Evolutionary conservation across 2,888 invertebrate genomes (phyloP), one percentile per base, ranked within the genome.

Genomic region (Piscicola geometra): DNA sequence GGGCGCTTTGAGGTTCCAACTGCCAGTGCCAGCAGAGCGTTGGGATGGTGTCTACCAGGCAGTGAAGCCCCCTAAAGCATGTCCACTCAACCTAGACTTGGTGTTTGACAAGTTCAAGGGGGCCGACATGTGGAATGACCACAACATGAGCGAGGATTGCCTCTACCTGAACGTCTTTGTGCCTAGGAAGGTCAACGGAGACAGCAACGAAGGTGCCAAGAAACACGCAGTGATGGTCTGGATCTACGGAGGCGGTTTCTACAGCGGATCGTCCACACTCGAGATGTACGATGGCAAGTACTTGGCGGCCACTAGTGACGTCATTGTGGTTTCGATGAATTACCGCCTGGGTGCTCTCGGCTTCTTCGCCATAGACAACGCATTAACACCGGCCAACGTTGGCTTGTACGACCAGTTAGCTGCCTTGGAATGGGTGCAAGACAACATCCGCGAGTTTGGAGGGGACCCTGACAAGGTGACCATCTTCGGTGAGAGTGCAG

Each of bases 351-450:
- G 94, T 15, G 92, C 93, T 2, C 88, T 97, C 75, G 96, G 96
- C 35, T 85, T 83, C 79, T 78, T 85, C n/a, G 83, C 84, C 71
- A 78, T 87, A 76, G 84, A 82, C 64, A 81, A 82, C 67, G 79
- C 80, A 0, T 93, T 93, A 82, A 93, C 92, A 52, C 89, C 91
- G 0, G 95, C 96, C 0, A 96, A 96, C 85, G 92, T 93, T 74
- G 97, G 96, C n/a, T 88, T 97, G 83, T 94, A 93, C 86, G 96
- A 97, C 86, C 96, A 97, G 86, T 88, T 93, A 82, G 91, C 94
- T 91, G 95, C 94, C 28, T 88, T 95, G 36, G 83, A 85, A 76
- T 87, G 87, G 87, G 82, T 85, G 0, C 81, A 84, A 77, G 78
- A 82, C 25, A 84, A 85, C 78, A 85, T 85, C 52, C 79, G 81